Conservation (phyloP, 1,140 invertebrate species). For the Ceratina japonica region DNA sequence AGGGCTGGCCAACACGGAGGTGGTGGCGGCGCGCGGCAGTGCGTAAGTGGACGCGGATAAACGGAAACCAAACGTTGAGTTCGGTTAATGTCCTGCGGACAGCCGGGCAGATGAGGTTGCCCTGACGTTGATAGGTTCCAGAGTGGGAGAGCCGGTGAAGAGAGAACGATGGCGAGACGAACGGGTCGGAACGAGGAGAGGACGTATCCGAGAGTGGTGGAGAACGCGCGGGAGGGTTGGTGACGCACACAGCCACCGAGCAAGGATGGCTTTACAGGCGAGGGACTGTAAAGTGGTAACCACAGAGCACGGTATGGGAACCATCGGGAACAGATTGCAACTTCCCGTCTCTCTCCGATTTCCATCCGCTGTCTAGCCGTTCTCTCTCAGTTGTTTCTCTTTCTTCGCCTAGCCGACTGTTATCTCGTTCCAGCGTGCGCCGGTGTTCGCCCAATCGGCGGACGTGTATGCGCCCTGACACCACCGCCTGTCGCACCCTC, state of each 20-base stretch:
- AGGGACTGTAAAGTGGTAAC: constrained; percentile 71
- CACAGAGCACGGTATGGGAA: constrained; percentile 59
- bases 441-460: constrained; percentile 36
- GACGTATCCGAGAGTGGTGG: no score
- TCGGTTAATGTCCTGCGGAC: constrained; percentile 75
- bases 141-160: constrained; percentile 19
- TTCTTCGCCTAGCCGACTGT: constrained; percentile 38
- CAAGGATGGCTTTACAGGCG: constrained; percentile 63
- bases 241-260: constrained; percentile 30
- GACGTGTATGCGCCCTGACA: constrained; percentile 61
- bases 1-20: neutral
- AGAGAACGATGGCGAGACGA: constrained; percentile 61
- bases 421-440: constrained; percentile 47
- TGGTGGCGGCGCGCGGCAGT: constrained; percentile 18
- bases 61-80: constrained; percentile 75
- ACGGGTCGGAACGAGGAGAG: constrained; percentile 37
- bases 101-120: constrained; percentile 74
- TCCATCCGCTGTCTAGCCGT: neutral
- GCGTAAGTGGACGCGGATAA: constrained; percentile 63
- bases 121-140: constrained; percentile 75
- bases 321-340: constrained; percentile 75
- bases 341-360: constrained; percentile 49
- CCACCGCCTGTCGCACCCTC: constrained; percentile 65
- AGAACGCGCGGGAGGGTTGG: constrained; percentile 21
- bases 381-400: constrained; percentile 39